Evolutionary conservation across 1,140 invertebrate genomes (phyloP).

Genomic region (Nephila pilipes): DNA sequence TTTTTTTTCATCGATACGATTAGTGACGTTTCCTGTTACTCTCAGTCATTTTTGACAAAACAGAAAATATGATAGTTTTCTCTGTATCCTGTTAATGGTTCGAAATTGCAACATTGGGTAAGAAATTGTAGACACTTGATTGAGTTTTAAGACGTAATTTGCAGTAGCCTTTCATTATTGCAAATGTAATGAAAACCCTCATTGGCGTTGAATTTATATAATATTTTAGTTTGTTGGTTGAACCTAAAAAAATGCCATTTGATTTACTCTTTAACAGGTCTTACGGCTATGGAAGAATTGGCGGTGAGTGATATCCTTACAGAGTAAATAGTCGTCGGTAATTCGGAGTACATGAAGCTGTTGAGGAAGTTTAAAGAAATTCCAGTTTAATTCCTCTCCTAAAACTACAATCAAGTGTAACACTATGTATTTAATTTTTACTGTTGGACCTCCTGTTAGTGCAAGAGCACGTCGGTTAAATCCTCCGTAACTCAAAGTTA

Average conservation of each 20-base stretch:
- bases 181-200: background rate
- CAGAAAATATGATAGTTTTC: background rate
- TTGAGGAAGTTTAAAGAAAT: background rate
- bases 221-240: conserved; percentile 1
- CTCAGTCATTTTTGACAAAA: background rate
- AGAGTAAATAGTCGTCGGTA: background rate
- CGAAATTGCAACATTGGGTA: conserved; percentile 10
- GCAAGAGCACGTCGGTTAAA: conserved; percentile 49
- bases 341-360: background rate
- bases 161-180: background rate
- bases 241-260: background rate
- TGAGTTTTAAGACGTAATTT: conserved; percentile 8
- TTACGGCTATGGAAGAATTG: background rate
- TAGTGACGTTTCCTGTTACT: background rate
- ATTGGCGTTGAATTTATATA: background rate
- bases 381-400: too few relatives aligned
- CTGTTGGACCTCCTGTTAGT: conserved; percentile 53
- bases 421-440: conserved; percentile 58
- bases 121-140: background rate
- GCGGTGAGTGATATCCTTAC: too few relatives aligned
- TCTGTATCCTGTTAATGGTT: too few relatives aligned
- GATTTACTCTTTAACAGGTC: background rate
- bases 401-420: too few relatives aligned
- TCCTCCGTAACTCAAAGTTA: conserved; percentile 39
- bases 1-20: too few relatives aligned